These are phyloP conservation scores for Odocoileus virginianus DNA, from an alignment of 2,113 vertebrate species.

Conservation along the genomic window DNA sequence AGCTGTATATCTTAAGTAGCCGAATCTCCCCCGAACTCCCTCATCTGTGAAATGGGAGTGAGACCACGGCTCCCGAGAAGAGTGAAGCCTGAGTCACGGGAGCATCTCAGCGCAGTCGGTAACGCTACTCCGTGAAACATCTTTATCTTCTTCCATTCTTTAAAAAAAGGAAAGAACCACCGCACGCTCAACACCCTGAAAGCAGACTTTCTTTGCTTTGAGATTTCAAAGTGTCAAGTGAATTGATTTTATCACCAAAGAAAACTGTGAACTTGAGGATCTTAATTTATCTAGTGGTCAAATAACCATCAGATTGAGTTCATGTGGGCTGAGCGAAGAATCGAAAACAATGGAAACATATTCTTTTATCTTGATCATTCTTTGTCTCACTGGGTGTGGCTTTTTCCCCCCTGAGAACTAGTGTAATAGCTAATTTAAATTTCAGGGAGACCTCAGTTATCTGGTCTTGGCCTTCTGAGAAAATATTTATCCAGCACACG, in stretches of 20 bases:
- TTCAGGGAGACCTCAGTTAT: not conserved
- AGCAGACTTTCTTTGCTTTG: not conserved
- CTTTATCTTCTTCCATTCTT: not conserved
- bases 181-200: not conserved
- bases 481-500: not conserved
- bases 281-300: not conserved
- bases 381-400: not conserved
- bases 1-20: not conserved
- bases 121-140: not conserved
- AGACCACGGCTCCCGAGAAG: not conserved
- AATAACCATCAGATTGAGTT: not conserved
- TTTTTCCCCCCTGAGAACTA: not conserved
- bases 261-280: not conserved
- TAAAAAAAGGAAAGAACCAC: not conserved
- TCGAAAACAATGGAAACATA: not conserved
- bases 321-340: not conserved
- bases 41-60: not conserved
- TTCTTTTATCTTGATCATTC: not conserved
- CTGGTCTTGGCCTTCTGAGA: not conserved
- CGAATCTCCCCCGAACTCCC: not conserved
- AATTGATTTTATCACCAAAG: not conserved
- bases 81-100: not conserved
- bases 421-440: not conserved
- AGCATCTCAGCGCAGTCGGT: not conserved
- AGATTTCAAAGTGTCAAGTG: not conserved